These are phyloP conservation scores for Peromyscus polionotus DNA, from an alignment of 2,113 vertebrate species.

Conservation along the genomic window DNA sequence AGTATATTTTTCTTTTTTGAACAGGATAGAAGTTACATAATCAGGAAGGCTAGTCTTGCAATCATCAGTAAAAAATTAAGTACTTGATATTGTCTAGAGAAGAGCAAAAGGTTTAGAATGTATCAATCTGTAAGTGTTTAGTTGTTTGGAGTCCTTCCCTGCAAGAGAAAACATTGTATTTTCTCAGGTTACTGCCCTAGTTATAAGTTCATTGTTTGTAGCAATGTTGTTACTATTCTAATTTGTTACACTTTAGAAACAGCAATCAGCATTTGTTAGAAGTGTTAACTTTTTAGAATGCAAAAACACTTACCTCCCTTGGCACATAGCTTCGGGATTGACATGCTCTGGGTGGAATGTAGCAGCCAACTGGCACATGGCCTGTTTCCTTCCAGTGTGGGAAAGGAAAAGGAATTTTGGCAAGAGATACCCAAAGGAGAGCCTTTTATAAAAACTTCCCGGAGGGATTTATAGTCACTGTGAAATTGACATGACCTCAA, in stretches of 20 bases:
- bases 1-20: slow-evolving; percentile 5
- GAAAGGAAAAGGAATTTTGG: slow-evolving; percentile 79
- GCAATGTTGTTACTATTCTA: slow-evolving; percentile 40
- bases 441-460: slow-evolving; percentile 73
- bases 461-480: slow-evolving; percentile 71
- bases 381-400: slow-evolving; percentile 78
- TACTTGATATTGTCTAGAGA: slow-evolving; percentile 12
- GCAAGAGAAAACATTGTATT: slow-evolving; percentile 51
- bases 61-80: slow-evolving; percentile 35
- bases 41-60: background rate
- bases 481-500: slow-evolving; percentile 72
- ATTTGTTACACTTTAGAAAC: slow-evolving; percentile 50
- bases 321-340: slow-evolving; percentile 62
- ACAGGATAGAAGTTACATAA: slow-evolving; percentile 8
- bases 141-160: slow-evolving; percentile 12
- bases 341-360: slow-evolving; percentile 48
- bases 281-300: slow-evolving; percentile 61
- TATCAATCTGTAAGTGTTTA: slow-evolving; percentile 33
- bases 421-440: slow-evolving; percentile 68
- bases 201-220: slow-evolving; percentile 15
- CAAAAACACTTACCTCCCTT: slow-evolving; percentile 57
- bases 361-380: slow-evolving; percentile 72
- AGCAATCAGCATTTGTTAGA: slow-evolving; percentile 24
- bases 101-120: slow-evolving; percentile 2
- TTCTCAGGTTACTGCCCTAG: slow-evolving; percentile 34